Base-by-base conservation (phyloP, 2,113 vertebrate genomes). In the Tenrec ecaudatus region DNA sequence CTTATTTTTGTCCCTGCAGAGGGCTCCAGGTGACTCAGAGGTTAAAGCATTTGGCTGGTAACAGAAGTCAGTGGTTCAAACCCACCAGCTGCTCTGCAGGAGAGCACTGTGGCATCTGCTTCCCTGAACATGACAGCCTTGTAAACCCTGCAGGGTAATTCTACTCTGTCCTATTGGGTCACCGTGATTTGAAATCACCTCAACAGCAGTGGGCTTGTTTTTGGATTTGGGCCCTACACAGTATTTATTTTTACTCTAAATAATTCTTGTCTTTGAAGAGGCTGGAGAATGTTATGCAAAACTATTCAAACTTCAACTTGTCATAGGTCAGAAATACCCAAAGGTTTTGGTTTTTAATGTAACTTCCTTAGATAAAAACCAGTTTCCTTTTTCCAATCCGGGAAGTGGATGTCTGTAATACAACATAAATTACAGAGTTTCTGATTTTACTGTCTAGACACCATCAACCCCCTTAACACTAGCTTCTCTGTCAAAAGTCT, bases 391-490 rank as follows among this genome's bases (percentile, higher is more conserved):
- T 97, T 97, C 95, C 92, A 97, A 81, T 95, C 94, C 62, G 93
- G 97, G 96, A 97, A 97, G 96, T 96, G 89, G 84, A 92, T 94
- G 95, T 97, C 96, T 97, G 94, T 96, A 95, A 94, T 92, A 95
- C 86, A 96, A 93, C 97, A 97, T 96, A 96, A 97, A 97, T 97
- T 91, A 97, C 95, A 97, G 86, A 96, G 95, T 96, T 96, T 97
- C 93, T 97, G 96, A 96, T 95, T 96, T 96, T 97, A 96, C 96
- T 92, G 97, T 96, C 96, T 97, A 96, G 96, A 97, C 97, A 95
- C 83, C 90, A 89, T 85, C 96, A 96, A 86, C 86, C 95, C 78
- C 69, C 31, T 91, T 92, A 96, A 96, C 95, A 97, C 96, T 96
- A 91, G 89, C 93, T 96, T 95, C 96, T 97, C 97, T 97, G 96